Percentiles rank a stretch among this genome's conserved stretches.
These are phyloP conservation scores for Liodrosophila aerea DNA, from an alignment of 2,888 invertebrate genomes.

Conservation along the genomic window DNA sequence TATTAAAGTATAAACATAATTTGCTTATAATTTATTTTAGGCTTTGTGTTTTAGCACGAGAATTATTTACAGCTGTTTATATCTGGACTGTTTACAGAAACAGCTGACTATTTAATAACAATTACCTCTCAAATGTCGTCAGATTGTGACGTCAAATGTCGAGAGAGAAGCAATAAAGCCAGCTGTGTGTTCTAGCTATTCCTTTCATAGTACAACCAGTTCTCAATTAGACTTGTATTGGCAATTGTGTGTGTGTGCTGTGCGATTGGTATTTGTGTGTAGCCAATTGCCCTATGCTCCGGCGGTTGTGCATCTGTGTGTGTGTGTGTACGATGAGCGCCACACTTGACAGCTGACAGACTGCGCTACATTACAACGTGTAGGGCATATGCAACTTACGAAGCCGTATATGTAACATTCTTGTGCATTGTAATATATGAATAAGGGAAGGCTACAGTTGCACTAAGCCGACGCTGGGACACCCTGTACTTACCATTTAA, in stretches of 20 bases:
- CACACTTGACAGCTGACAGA: slow-evolving; percentile 10
- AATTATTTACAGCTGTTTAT: slow-evolving; percentile 3
- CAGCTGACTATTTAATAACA: slow-evolving; percentile 9
- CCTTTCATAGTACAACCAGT: neutral
- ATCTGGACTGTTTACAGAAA: slow-evolving; percentile 3
- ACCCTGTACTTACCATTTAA: too few species aligned
- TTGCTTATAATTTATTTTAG: neutral
- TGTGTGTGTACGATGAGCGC: neutral
- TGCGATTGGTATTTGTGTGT: too few species aligned
- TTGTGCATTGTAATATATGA: too few species aligned
- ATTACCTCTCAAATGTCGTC: neutral
- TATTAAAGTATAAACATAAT: too few species aligned
- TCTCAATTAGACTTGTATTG: slow-evolving; percentile 4
- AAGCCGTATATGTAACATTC: too few species aligned
- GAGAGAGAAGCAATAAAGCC: too few species aligned
- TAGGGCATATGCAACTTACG: slow-evolving; percentile 26
- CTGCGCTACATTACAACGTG: slow-evolving; percentile 40
- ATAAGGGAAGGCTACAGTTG: too few species aligned
- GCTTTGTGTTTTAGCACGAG: too few species aligned
- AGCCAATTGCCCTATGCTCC: neutral
- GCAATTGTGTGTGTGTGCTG: neutral
- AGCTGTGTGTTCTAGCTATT: too few species aligned
- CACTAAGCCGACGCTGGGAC: too few species aligned
- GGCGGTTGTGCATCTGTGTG: neutral
- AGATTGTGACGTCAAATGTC: neutral